phyloP scores from a whole-genome alignment of 1,140 invertebrate genomes.

The Nebria ingens region DNA sequence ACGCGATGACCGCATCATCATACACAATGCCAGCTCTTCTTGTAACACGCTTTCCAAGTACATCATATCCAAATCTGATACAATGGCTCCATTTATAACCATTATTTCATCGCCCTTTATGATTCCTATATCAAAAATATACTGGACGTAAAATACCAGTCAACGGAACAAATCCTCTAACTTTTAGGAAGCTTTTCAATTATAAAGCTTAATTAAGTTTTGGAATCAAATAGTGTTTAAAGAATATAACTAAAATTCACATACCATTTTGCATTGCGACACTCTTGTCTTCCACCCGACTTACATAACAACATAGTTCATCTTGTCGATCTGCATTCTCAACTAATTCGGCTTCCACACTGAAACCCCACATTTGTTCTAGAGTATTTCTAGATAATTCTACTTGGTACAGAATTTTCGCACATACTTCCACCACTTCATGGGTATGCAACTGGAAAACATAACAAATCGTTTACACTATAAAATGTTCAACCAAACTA shows the following conservation, averaged over 20 bases:
- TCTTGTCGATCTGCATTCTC: constrained; percentile 93
- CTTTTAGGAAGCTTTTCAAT: too few relatives aligned
- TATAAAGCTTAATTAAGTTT: too few relatives aligned
- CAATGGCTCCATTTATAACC: constrained; percentile 96
- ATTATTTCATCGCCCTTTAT: constrained; percentile 97
- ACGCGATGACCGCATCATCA: constrained; percentile 95
- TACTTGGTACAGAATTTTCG: constrained; percentile 94
- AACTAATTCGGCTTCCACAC: constrained; percentile 91
- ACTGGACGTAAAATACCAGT: constrained; percentile 1
- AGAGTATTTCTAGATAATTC: constrained; percentile 78
- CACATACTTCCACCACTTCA: constrained; percentile 91
- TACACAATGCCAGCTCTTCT: constrained; percentile 88
- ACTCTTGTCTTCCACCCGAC: constrained; percentile 87
- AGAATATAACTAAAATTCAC: constrained; percentile 27
- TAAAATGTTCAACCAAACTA: not conserved
- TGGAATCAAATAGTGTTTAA: not conserved
- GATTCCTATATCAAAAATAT: constrained; percentile 54
- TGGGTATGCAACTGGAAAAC: constrained; percentile 80
- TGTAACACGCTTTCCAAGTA: constrained; percentile 92
- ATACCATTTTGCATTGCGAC: constrained; percentile 93
- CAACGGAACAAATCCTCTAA: too few relatives aligned
- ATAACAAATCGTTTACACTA: not conserved
- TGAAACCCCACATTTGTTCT: constrained; percentile 96
- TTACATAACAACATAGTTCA: constrained; percentile 93
- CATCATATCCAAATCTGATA: constrained; percentile 98